phyloP scores from a whole-genome alignment of 1,140 invertebrate genomes.

The Coelopa frigida region DNA sequence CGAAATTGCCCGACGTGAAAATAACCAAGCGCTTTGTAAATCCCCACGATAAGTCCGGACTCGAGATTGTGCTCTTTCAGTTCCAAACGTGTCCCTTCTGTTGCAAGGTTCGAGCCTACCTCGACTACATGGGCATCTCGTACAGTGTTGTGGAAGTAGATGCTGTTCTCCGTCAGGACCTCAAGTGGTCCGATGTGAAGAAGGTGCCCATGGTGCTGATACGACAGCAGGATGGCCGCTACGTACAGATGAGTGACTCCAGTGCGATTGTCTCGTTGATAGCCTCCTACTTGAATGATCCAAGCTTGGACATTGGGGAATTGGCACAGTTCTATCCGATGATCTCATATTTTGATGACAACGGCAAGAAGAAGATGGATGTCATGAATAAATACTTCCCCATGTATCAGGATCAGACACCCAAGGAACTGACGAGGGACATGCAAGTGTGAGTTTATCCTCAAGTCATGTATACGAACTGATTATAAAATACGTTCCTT shows the following conservation, averaged over 20 bases:
- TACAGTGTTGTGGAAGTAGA: constrained; percentile 94
- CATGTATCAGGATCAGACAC: constrained; percentile 65
- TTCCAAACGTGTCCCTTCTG: constrained; percentile 98
- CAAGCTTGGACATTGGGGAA: constrained; percentile 55
- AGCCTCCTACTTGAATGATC: constrained; percentile 67
- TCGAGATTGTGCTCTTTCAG: constrained; percentile 87
- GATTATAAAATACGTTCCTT: constrained; percentile 1
- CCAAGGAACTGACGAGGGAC: constrained; percentile 51
- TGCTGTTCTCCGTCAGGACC: constrained; percentile 72
- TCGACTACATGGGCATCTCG: constrained; percentile 90
- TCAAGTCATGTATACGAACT: neutral
- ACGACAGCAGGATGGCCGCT: constrained; percentile 63
- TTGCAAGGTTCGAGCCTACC: constrained; percentile 90
- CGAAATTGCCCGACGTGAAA: constrained; percentile 45
- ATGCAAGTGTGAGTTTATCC: constrained; percentile 55
- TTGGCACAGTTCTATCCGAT: constrained; percentile 77
- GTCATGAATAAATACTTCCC: constrained; percentile 93
- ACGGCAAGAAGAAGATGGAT: constrained; percentile 62
- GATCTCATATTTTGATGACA: constrained; percentile 60
- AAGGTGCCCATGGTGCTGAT: constrained; percentile 94
- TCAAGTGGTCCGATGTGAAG: constrained; percentile 89
- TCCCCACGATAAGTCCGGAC: constrained; percentile 60
- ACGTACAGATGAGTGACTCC: constrained; percentile 86
- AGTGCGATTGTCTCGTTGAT: constrained; percentile 88
- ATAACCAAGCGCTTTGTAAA: constrained; percentile 54